These are phyloP conservation scores for Polyodon spathula DNA, from an alignment of 2,113 vertebrate species.

Conservation along the genomic window DNA sequence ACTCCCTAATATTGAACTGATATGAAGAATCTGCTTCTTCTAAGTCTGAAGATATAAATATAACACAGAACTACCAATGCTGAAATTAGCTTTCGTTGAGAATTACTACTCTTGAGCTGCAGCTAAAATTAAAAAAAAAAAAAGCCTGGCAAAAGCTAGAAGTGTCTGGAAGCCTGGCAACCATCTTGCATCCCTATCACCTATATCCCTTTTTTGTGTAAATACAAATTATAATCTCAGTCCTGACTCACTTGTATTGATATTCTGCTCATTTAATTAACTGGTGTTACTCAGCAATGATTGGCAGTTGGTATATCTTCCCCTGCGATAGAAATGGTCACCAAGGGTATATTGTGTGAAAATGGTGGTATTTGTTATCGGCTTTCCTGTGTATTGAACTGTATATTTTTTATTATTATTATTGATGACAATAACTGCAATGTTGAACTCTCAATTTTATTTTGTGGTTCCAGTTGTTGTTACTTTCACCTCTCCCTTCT, in stretches of 20 bases:
- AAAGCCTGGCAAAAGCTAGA: background rate
- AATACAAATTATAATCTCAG: constrained; percentile 1
- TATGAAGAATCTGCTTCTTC: no score
- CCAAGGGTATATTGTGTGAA: constrained; percentile 15
- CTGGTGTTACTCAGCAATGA: constrained; percentile 22
- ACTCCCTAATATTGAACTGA: no score
- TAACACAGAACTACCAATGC: no score
- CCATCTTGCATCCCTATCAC: background rate
- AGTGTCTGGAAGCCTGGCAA: background rate
- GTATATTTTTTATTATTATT: constrained; percentile 16
- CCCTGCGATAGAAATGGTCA: constrained; percentile 17
- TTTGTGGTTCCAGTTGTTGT: constrained; percentile 5
- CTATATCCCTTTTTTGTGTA: background rate
- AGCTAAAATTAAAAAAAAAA: no score
- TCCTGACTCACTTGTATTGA: constrained; percentile 8
- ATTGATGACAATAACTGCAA: constrained; percentile 27
- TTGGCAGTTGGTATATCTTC: constrained; percentile 25
- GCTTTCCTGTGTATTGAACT: constrained; percentile 29
- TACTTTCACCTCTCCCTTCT: constrained; percentile 11
- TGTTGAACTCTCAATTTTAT: constrained; percentile 9
- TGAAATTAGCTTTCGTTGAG: no score
- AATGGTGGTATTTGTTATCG: constrained; percentile 14
- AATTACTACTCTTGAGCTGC: no score
- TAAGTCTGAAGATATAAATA: no score
- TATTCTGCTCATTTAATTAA: constrained; percentile 28